Percentiles rank a stretch among this genome's conserved stretches.
These are phyloP conservation scores for Ochropleura plecta DNA, from an alignment of 2,888 invertebrate genomes.

Conservation along the genomic window DNA sequence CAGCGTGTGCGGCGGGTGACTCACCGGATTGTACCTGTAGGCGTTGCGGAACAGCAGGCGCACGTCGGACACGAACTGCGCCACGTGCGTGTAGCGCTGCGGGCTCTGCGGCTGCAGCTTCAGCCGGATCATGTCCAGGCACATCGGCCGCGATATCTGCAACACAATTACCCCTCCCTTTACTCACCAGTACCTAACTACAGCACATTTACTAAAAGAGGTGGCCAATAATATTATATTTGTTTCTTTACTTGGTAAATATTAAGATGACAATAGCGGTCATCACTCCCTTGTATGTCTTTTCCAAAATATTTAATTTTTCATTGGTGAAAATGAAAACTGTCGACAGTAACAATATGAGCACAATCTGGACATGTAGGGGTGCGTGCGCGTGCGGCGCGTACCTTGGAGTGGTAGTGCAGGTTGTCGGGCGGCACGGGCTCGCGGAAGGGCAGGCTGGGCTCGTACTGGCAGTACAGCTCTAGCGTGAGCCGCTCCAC, in stretches of 20 bases:
- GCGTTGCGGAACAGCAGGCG: slow-evolving; percentile 97
- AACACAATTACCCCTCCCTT: background rate
- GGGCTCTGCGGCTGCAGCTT: slow-evolving; percentile 94
- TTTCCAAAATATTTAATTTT: too few species aligned
- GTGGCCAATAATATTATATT: background rate
- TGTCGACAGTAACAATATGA: too few species aligned
- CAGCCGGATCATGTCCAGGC: slow-evolving; percentile 95
- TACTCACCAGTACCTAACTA: background rate
- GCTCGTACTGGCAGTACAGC: slow-evolving; percentile 97
- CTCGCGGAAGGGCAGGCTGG: slow-evolving; percentile 96
- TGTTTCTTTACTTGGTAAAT: background rate
- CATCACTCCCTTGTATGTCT: too few species aligned
- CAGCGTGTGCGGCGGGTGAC: slow-evolving; percentile 66
- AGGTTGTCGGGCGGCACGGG: slow-evolving; percentile 93
- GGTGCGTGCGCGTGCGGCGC: too few species aligned
- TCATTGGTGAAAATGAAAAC: too few species aligned
- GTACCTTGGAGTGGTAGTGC: slow-evolving; percentile 82
- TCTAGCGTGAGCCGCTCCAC: slow-evolving; percentile 96
- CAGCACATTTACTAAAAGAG: background rate
- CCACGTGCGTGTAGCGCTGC: slow-evolving; percentile 93
- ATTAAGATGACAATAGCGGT: background rate
- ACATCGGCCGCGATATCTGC: slow-evolving; percentile 95
- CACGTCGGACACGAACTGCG: slow-evolving; percentile 95
- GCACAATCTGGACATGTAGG: background rate
- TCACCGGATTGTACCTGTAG: slow-evolving; percentile 95